Evolutionary conservation across 2,113 vertebrate species (phyloP).

Genomic region (Myrmecobius fasciatus): DNA sequence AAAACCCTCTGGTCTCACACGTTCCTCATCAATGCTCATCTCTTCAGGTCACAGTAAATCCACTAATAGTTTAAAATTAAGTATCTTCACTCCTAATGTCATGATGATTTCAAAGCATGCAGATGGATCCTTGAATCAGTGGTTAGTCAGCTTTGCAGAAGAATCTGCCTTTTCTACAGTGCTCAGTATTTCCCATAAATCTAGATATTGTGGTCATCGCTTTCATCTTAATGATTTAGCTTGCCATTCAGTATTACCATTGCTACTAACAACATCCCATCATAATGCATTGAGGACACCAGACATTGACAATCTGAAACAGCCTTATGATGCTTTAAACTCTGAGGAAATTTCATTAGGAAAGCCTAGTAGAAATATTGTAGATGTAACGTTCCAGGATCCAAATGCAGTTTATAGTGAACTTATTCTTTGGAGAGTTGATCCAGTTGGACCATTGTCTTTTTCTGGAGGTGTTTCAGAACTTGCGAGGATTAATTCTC

Average conservation of each 20-base stretch:
- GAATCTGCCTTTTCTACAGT: slow-evolving; percentile 98
- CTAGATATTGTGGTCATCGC: slow-evolving; percentile 97
- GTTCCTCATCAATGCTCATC: slow-evolving; percentile 92
- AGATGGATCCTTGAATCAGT: slow-evolving; percentile 97
- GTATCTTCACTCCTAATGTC: slow-evolving; percentile 97
- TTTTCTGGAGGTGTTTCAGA: slow-evolving; percentile 98
- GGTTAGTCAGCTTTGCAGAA: slow-evolving; percentile 97
- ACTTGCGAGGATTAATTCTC: slow-evolving; percentile 97
- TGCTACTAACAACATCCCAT: slow-evolving; percentile 97
- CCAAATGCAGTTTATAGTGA: slow-evolving; percentile 96
- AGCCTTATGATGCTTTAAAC: slow-evolving; percentile 62
- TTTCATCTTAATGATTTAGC: slow-evolving; percentile 99
- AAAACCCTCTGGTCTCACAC: slow-evolving; percentile 88
- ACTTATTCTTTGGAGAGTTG: slow-evolving; percentile 98
- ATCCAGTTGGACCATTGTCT: slow-evolving; percentile 97
- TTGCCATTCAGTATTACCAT: slow-evolving; percentile 96
- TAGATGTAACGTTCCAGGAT: slow-evolving; percentile 87
- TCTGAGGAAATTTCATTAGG: slow-evolving; percentile 73
- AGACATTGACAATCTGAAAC: slow-evolving; percentile 80
- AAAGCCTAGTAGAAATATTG: slow-evolving; percentile 79
- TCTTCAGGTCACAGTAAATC: slow-evolving; percentile 88
- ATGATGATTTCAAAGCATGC: slow-evolving; percentile 99
- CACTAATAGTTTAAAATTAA: slow-evolving; percentile 91
- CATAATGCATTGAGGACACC: slow-evolving; percentile 93
- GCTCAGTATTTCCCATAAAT: slow-evolving; percentile 98